These are phyloP conservation scores for Drosophila pruinosa DNA, from an alignment of 1,140 invertebrate species.

Conservation along the genomic window DNA sequence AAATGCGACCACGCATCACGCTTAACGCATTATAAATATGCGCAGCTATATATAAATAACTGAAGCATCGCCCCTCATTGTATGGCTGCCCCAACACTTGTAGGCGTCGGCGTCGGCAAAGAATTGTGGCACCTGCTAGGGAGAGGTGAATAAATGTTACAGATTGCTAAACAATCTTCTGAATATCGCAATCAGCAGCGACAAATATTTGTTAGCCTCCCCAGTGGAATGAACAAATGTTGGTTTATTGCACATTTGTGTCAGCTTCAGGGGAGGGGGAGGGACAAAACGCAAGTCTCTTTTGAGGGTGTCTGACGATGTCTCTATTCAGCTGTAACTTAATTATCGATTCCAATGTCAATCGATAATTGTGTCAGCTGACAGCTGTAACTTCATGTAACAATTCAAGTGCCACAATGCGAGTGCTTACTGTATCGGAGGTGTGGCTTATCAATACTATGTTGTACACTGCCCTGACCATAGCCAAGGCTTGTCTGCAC, in stretches of 20 bases:
- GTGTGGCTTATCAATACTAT: constrained; percentile 14
- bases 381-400: background rate
- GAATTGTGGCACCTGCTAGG: constrained; percentile 58
- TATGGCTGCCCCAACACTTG: constrained; percentile 39
- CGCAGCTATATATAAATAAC: background rate
- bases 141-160: constrained; percentile 4
- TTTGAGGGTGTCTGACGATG: background rate
- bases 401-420: background rate
- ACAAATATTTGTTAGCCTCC: constrained; percentile 35
- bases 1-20: constrained; percentile 48
- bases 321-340: constrained; percentile 13
- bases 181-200: constrained; percentile 40
- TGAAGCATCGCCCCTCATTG: constrained; percentile 7
- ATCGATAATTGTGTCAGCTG: constrained; percentile 25
- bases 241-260: constrained; percentile 33
- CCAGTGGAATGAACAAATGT: background rate
- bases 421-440: constrained; percentile 3
- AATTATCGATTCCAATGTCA: constrained; percentile 7
- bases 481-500: background rate
- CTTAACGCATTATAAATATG: constrained; percentile 25
- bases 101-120: constrained; percentile 61
- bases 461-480: background rate
- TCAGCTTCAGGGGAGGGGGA: background rate
- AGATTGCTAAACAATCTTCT: constrained; percentile 13
- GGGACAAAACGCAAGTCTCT: background rate